Base-by-base conservation (phyloP, 2,113 vertebrate species). In the Dipodomys merriami region DNA sequence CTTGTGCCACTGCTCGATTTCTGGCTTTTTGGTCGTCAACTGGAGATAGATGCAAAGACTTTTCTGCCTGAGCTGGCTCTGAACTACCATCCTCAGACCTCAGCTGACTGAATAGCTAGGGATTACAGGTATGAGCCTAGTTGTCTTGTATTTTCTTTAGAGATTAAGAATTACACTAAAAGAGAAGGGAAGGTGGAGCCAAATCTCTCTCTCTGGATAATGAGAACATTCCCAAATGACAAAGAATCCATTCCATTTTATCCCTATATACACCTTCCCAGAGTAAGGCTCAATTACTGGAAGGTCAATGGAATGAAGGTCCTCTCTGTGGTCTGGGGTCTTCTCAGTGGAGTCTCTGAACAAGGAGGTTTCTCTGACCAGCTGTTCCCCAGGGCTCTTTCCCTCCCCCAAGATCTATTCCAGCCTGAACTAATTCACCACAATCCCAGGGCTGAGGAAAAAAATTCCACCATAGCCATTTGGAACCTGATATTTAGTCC, bases 341-440 rank as follows among this genome's bases (percentile, higher is more conserved):
- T 78, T 87, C 67, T 81, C 13, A n/a, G 4, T 68, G 68, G 46
- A 29, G 33, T 91, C 78, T 90, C 83, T 84, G 53, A 91, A 81
- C 53, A 86, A 57, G 44, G 11, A 57, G 79, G 64, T 39, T 93
- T 78, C 89, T 95, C 19, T 89, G 68, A 94, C 77, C 64, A 95
- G 84, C 80, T 90, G 64, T 74, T 87, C 46, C 67, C 53, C 83
- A 85, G 49, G 33, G 69, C 25, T 62, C 33, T 88, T 72, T 71
- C 46, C 88, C 60, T 76, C 15, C 88, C 73, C 46, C 44, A 91
- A 91, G 74, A 74, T 44, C 57, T 86, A 90, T 53, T 94, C 25
- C 91, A 93, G 44, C 89, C 95, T 89, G 67, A 96, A 95, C 93
- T 93, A 96, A 95, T 96, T 95, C 88, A 93, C 89, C 86, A 94